Base-by-base conservation (phyloP, 2,113 vertebrate genomes). In the Dasyprocta punctata region DNA sequence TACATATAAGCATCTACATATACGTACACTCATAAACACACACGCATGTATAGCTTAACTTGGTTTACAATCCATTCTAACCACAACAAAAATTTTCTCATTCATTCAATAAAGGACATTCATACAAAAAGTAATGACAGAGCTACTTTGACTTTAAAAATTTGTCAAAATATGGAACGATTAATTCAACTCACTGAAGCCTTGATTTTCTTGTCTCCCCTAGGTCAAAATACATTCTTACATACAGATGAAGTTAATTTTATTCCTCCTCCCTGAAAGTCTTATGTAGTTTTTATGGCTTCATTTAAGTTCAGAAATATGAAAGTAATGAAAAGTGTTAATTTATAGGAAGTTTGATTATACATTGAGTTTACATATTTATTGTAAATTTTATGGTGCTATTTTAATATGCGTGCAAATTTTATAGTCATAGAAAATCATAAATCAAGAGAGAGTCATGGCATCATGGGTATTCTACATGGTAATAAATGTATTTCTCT, bases 321-420 rank as follows among this genome's bases (percentile, higher is more conserved):
- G 5, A 83, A 52, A 60, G 44, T 3, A 75, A 78, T 73, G 14
- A 81, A 81, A 52, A 8, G 17, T 88, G 33, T 54, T 91, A 49
- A 80, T 85, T 90, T 93, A 54, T 58, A 85, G 5, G 7, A 90
- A 16, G 7, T 58, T 12, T 88, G 19, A 96, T 75, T 92, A 38
- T 58, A n/a, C 22, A n/a, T 4, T 52, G 12, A 78, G 22, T 78
- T 33, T 65, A 91, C 17, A 84, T 71, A 49, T 81, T 95, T 65
- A 91, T 54, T 97, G 3, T 90, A 94, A 67, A 93, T 89, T 81
- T 52, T 56, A 81, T 17, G 41, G 5, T 93, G 7, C 8, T 77
- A 10, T 56, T 83, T 85, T 33, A 71, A 94, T 85, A 87, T 77
- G 36, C 16, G 24, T 49, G 28, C 13, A 19, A 90, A 26, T 92